Conservation (phyloP, 2,113 vertebrate genomes). For the Lasiurus borealis region DNA sequence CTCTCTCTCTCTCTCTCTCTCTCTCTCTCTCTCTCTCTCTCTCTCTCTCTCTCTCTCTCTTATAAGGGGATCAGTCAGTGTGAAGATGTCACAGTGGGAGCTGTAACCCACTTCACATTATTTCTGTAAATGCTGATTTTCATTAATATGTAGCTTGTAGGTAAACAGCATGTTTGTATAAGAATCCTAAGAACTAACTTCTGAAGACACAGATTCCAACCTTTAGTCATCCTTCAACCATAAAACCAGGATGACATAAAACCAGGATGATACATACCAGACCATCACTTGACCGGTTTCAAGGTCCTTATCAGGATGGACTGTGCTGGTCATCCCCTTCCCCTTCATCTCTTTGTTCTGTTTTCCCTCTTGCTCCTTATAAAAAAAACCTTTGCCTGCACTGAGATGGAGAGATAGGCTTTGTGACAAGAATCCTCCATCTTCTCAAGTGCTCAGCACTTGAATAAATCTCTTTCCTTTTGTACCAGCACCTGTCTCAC, state of each 20-base stretch:
- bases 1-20: no score
- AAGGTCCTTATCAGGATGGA: neutral
- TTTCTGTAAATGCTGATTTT: neutral
- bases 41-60: neutral
- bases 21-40: no score
- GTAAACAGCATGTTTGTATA: neutral
- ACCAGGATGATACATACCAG: neutral
- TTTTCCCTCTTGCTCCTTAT: neutral
- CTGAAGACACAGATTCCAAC: neutral
- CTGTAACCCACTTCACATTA: neutral
- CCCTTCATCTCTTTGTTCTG: neutral
- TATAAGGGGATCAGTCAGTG: neutral
- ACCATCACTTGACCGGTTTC: neutral
- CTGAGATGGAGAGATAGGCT: neutral
- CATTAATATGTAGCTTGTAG: neutral
- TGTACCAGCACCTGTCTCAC: neutral
- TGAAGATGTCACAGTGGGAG: neutral
- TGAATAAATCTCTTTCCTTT: neutral
- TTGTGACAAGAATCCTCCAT: neutral
- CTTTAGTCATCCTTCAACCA: neutral
- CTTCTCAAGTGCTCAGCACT: neutral
- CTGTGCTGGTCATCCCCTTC: neutral
- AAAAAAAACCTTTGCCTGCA: neutral
- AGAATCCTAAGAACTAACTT: neutral
- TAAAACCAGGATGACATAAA: neutral